Conservation (phyloP, 1,140 invertebrate species). For the Euwallacea similis region DNA sequence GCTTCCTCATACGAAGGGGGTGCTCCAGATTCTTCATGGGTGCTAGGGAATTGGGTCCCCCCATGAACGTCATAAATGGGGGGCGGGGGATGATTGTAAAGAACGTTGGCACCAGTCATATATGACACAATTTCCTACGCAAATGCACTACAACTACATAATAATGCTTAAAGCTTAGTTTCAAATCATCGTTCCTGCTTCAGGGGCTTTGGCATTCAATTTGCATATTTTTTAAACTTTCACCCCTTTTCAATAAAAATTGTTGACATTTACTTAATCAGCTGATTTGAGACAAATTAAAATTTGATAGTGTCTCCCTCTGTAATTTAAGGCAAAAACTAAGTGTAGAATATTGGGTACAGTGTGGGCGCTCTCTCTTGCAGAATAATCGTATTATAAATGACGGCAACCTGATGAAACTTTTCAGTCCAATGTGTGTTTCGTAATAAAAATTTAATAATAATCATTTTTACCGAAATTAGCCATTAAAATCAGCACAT, state of each 20-base stretch:
- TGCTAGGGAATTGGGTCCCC: conserved; percentile 38
- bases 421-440: too few relatives aligned
- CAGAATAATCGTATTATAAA: too few relatives aligned
- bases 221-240: conserved; percentile 3
- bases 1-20: conserved; percentile 63
- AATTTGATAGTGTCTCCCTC: too few relatives aligned
- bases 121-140: conserved; percentile 20
- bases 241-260: conserved; percentile 3
- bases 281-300: too few relatives aligned
- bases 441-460: too few relatives aligned
- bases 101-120: conserved; percentile 42
- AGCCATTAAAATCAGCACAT: too few relatives aligned
- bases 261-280: too few relatives aligned
- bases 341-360: too few relatives aligned
- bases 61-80: conserved; percentile 47
- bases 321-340: too few relatives aligned
- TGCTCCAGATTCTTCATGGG: conserved; percentile 48
- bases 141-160: conserved; percentile 23
- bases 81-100: conserved; percentile 41
- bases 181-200: neutral
- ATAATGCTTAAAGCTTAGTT: conserved; percentile 12
- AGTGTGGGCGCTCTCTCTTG: too few relatives aligned
- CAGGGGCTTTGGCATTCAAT: neutral
- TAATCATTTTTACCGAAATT: too few relatives aligned
- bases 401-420: too few relatives aligned